A percentile compares a stretch with the other conserved stretches of the same genome.
phyloP scores from a whole-genome alignment of 1,140 invertebrate species.

The Anoplolepis gracilipes region DNA sequence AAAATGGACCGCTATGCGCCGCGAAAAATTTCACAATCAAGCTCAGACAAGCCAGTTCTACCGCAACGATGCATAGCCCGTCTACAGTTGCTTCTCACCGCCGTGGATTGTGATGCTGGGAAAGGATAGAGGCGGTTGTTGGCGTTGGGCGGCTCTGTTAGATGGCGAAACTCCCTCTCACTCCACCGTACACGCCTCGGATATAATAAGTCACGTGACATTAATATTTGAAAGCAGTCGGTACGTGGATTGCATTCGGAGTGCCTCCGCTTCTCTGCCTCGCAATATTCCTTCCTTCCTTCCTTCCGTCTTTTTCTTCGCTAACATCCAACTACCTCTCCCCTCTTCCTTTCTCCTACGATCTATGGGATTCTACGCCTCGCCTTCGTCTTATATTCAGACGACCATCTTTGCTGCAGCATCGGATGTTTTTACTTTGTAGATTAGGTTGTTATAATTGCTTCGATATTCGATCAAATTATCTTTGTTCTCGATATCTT shows the following conservation, averaged over 20 bases:
- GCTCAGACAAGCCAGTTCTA: constrained; percentile 77
- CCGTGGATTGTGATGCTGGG: neutral
- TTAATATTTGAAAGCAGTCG: constrained; percentile 86
- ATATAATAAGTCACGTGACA: constrained; percentile 87
- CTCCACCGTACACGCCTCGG: constrained; percentile 82
- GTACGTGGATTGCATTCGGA: constrained; percentile 86
- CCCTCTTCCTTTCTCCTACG: constrained; percentile 14
- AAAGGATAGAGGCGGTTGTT: constrained; percentile 15
- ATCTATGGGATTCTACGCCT: neutral
- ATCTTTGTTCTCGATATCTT: neutral
- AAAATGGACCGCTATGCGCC: constrained; percentile 80
- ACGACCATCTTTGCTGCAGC: constrained; percentile 13
- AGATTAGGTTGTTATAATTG: constrained; percentile 1
- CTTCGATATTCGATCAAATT: neutral
- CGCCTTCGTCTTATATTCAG: constrained; percentile 49
- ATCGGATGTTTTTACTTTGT: constrained; percentile 17
- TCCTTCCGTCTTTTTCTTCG: constrained; percentile 73
- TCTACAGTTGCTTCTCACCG: constrained; percentile 65
- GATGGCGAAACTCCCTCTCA: constrained; percentile 78
- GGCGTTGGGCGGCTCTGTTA: constrained; percentile 37
- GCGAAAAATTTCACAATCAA: constrained; percentile 83
- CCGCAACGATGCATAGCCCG: constrained; percentile 70
- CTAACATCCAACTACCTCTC: constrained; percentile 42
- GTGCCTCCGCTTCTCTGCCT: constrained; percentile 74
- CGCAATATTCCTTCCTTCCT: constrained; percentile 78